Evolutionary conservation across 2,113 vertebrate species (phyloP).

Genomic region (Theropithecus gelada): DNA sequence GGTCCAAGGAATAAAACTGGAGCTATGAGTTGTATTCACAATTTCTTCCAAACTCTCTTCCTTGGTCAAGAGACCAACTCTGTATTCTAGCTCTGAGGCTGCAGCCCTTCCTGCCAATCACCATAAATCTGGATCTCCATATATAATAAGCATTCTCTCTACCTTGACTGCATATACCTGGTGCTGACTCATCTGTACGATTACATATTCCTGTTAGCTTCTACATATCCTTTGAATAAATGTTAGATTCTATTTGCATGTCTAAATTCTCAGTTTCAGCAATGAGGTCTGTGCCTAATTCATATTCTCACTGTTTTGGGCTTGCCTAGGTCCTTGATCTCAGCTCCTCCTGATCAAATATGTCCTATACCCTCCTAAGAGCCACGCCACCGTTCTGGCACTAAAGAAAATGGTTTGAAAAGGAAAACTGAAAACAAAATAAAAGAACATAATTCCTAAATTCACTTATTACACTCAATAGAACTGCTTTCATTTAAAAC

Average conservation of each 20-base stretch:
- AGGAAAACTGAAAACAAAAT: neutral
- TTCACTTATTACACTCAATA: neutral
- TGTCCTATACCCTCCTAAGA: neutral
- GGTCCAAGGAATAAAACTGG: neutral
- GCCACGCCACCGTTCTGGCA: neutral
- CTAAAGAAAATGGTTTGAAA: neutral
- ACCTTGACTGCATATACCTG: too few species aligned
- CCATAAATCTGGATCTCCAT: neutral
- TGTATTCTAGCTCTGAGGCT: neutral
- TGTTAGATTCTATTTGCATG: neutral
- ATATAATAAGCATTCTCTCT: neutral
- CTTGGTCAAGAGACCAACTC: neutral
- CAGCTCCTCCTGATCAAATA: neutral
- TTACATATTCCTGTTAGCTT: neutral
- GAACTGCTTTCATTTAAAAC: neutral
- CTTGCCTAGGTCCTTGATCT: neutral
- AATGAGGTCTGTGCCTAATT: neutral
- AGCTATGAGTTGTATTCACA: neutral
- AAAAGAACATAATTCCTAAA: neutral
- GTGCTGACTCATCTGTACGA: too few species aligned
- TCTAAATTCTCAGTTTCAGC: neutral
- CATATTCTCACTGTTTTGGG: neutral
- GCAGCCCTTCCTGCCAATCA: rapidly evolving
- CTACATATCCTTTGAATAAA: neutral
- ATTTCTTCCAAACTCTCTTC: neutral